Base-by-base conservation (phyloP, 1,140 invertebrate species). In the Lordiphosa clarofinis region DNA sequence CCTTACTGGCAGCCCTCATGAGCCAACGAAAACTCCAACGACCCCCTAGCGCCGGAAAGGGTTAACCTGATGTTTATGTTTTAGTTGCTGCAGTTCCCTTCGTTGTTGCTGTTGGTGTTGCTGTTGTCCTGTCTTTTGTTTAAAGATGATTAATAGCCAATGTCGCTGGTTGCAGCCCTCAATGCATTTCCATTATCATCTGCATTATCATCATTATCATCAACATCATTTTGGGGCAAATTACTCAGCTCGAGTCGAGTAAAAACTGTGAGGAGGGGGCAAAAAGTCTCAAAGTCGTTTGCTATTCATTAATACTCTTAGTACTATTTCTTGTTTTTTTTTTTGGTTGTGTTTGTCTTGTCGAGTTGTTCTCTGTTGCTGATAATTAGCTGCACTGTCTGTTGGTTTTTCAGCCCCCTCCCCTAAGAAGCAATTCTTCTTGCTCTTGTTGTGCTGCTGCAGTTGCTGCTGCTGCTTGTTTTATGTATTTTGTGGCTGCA, bases 91-190 rank as follows among this genome's bases (percentile, higher is more conserved):
- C 58, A 59, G 35, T 49, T 59, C 47, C 53, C 48, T 28, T 13
- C 50, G 40, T 21, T 53, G 57, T 38, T 61, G 73, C 38, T 44
- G 64, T 37, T 79, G 67, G n/a, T 54, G 55, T 4, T 54, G 67
- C 44, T 48, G 55, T 36, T 44, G 56, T 28, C 53, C 54, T 73
- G 73, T 69, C 78, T 73, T 78, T 82, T 82, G 76, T 82, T 73
- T 84, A 82, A 82, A 84, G 78, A 82, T 82, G 78, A 82, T 82
- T 84, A 82, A 82, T 82, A 84, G 78, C 78, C 78, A 78, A 76
- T 84, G 78, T 76, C 79, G 73, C 59, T 84, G 59, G 73, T 53
- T 73, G 73, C 73, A 73, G 60, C 61, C 44, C 73, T 69, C 69
- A 69, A 82, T 76, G 78, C 78, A 76, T 66, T 84, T 73, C 60